These are phyloP conservation scores for Euschistus heros DNA, from an alignment of 1,140 invertebrate genomes.

Conservation along the genomic window DNA sequence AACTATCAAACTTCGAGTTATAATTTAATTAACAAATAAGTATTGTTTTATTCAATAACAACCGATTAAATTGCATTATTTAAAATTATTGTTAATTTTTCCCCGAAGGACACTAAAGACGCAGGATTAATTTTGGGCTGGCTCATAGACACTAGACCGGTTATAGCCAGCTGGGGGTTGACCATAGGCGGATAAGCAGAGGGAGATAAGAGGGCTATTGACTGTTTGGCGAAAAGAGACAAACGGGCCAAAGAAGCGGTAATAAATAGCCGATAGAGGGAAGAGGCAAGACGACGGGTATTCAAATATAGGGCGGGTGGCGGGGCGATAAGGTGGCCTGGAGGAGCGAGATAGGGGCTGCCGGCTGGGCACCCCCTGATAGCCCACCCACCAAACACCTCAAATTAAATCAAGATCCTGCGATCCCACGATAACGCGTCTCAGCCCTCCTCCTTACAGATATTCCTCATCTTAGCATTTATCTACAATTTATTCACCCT, in stretches of 20 bases:
- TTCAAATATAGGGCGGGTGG: not conserved
- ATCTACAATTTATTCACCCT: constrained; percentile 12
- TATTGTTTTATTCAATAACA: too few relatives aligned
- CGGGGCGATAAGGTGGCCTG: constrained; percentile 19
- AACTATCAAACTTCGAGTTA: too few relatives aligned
- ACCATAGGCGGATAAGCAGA: not conserved
- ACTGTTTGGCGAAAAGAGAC: not conserved
- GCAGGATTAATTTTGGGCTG: too few relatives aligned
- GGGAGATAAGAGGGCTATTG: not conserved
- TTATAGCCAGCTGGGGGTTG: not conserved
- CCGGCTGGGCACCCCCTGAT: constrained; percentile 16
- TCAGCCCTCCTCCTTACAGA: constrained; percentile 1
- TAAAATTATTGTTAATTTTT: too few relatives aligned
- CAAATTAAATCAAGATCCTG: constrained; percentile 27
- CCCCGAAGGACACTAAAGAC: too few relatives aligned
- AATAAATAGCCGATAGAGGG: not conserved
- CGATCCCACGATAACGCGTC: constrained; percentile 16
- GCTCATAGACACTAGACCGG: too few relatives aligned
- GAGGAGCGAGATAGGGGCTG: constrained; percentile 11
- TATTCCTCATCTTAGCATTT: constrained; percentile 14
- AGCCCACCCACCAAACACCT: constrained; percentile 14
- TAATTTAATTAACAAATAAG: too few relatives aligned
- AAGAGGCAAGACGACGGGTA: not conserved
- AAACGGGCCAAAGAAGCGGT: not conserved
- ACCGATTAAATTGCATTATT: too few relatives aligned